phyloP scores from a whole-genome alignment of 2,888 invertebrate species.

The Spisula subtruncata region DNA sequence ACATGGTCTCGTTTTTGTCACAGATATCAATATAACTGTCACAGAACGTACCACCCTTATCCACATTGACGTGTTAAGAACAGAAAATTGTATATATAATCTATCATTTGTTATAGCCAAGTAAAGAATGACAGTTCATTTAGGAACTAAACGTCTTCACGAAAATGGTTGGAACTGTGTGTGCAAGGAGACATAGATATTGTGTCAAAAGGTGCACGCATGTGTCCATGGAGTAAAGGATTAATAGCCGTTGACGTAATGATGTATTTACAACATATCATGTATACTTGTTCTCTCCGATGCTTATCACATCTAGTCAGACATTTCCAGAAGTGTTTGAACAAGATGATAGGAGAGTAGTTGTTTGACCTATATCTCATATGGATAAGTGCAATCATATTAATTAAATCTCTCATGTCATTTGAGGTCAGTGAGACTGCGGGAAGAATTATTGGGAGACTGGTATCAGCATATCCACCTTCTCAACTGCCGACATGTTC shows the following conservation, averaged over 20 bases:
- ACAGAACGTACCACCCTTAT: too few relatives aligned
- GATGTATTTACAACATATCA: not conserved
- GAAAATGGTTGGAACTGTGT: too few relatives aligned
- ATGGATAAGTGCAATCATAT: not conserved
- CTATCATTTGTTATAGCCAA: too few relatives aligned
- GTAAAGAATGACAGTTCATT: too few relatives aligned
- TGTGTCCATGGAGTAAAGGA: too few relatives aligned
- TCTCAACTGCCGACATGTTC: not conserved
- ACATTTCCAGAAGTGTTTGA: not conserved
- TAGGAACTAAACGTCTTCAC: too few relatives aligned
- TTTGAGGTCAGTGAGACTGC: not conserved
- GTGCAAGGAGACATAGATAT: too few relatives aligned
- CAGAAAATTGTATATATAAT: too few relatives aligned
- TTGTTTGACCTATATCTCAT: conserved; percentile 1
- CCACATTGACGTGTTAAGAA: too few relatives aligned
- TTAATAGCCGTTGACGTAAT: not conserved
- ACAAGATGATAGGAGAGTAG: not conserved
- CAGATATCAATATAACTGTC: not conserved
- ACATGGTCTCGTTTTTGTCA: not conserved
- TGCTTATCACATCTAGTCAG: not conserved
- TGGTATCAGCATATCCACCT: not conserved
- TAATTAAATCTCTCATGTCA: not conserved
- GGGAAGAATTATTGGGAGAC: not conserved
- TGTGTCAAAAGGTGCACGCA: too few relatives aligned
- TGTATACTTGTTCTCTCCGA: not conserved